Conservation (phyloP, 1,140 invertebrate genomes). For the Drosophila parabipectinata region DNA sequence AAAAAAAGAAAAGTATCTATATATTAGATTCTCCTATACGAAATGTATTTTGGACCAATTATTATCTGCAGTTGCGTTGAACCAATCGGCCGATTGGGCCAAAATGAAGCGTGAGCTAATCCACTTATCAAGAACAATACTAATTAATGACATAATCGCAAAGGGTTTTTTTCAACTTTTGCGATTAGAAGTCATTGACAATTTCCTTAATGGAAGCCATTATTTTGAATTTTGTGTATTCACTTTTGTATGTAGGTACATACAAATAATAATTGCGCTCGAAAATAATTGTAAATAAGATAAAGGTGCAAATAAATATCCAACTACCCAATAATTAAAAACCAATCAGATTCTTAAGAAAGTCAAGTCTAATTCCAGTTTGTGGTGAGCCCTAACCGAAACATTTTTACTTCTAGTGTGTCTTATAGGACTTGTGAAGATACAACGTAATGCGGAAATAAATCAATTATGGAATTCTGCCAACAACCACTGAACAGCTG, state of each 20-base stretch:
- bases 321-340: neutral
- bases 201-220: neutral
- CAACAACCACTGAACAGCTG: neutral
- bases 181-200: constrained; percentile 19
- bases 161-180: constrained; percentile 1
- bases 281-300: neutral
- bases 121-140: constrained; percentile 5
- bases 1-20: no score
- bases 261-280: neutral
- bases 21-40: neutral
- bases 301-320: neutral
- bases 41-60: no score
- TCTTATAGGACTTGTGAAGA: neutral
- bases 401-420: neutral
- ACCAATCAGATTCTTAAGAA: neutral
- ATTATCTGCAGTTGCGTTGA: neutral
- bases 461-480: neutral
- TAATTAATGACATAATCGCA: neutral
- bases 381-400: neutral
- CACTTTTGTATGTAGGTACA: neutral
- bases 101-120: constrained; percentile 30
- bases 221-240: neutral
- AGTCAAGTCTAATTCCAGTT: neutral
- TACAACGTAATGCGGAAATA: neutral
- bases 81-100: neutral